phyloP scores from a whole-genome alignment of 2,797 vertebrate species.

The Dendrocincla fuliginosa region DNA sequence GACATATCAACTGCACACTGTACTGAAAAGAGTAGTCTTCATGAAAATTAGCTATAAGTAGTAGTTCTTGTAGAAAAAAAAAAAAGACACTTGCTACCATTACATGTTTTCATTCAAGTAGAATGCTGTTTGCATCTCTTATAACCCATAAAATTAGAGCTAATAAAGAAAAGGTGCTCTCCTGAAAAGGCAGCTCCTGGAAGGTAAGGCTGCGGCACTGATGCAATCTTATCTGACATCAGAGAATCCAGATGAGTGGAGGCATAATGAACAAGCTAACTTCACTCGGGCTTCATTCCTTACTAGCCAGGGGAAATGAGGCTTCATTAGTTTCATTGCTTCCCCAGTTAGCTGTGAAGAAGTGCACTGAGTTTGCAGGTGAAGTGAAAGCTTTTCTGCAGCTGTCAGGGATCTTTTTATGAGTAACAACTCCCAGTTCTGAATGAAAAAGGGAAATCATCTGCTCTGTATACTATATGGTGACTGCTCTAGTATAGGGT shows the following conservation, averaged over 20 bases:
- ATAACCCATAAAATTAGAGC: background rate
- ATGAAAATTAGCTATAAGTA: background rate
- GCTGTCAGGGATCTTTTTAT: background rate
- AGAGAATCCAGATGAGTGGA: background rate
- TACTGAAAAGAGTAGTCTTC: background rate
- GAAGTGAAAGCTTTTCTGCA: background rate
- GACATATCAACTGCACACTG: background rate
- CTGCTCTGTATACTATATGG: background rate
- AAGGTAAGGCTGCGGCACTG: background rate
- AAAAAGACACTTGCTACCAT: background rate
- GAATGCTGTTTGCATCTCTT: background rate
- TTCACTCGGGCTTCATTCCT: background rate
- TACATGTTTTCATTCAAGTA: background rate
- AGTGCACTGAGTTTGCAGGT: background rate
- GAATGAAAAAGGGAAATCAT: background rate
- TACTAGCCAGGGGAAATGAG: conserved; percentile 10
- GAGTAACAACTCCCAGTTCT: background rate
- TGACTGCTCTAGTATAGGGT: background rate
- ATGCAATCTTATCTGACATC: background rate
- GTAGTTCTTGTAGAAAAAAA: background rate
- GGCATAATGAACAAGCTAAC: background rate
- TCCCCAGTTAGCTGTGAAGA: background rate
- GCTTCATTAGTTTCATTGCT: background rate
- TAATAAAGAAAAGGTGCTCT: background rate
- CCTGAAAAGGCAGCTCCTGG: background rate